Percentiles rank a stretch among this genome's conserved stretches.
phyloP scores from a whole-genome alignment of 2,888 invertebrate species.

The Heliconius sara region DNA sequence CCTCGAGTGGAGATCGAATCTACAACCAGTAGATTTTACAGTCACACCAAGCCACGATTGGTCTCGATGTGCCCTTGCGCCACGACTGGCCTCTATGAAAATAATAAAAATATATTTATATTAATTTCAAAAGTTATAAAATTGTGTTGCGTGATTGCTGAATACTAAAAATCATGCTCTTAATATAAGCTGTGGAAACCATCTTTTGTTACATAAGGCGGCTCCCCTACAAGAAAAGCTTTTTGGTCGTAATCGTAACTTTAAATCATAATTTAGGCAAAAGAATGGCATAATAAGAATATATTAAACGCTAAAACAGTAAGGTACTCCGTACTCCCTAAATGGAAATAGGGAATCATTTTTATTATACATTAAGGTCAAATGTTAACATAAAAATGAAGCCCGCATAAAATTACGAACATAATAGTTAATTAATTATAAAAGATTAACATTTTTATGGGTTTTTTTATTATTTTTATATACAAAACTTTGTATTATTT shows the following conservation, averaged over 20 bases:
- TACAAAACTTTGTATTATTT: background rate
- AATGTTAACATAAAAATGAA: conserved; percentile 3
- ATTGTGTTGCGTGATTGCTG: background rate
- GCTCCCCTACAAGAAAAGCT: conserved; percentile 37
- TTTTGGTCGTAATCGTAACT: conserved; percentile 63
- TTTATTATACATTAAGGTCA: conserved; percentile 5
- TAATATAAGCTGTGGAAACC: background rate
- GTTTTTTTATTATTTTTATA: background rate
- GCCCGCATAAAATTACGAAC: background rate
- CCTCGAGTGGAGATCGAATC: too few relatives aligned
- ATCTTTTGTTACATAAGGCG: background rate
- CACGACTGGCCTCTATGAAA: too few relatives aligned
- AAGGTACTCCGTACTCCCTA: conserved; percentile 22
- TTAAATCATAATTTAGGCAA: conserved; percentile 70
- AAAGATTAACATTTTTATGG: background rate
- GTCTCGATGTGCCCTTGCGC: too few relatives aligned
- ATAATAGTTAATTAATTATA: background rate
- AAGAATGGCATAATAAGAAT: conserved; percentile 62
- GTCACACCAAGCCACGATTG: too few relatives aligned
- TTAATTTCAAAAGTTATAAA: too few relatives aligned
- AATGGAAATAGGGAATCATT: conserved; percentile 31
- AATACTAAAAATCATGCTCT: background rate
- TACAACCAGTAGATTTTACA: too few relatives aligned
- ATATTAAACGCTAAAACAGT: conserved; percentile 45
- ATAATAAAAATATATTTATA: too few relatives aligned